Base-by-base conservation (phyloP, 2,888 invertebrate species). In the Xestia sexstrigata region DNA sequence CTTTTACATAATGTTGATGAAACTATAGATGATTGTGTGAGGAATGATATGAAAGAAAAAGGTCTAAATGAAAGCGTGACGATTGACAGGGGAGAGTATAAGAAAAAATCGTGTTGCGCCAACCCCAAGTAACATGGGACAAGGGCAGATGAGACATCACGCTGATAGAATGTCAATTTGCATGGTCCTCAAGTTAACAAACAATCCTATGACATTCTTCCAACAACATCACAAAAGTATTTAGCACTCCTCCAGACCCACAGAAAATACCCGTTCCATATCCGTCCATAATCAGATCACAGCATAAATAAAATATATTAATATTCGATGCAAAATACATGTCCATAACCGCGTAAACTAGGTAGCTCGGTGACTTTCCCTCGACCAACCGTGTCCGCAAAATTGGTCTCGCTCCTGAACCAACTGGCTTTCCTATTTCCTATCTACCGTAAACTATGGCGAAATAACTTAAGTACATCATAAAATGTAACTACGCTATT, bases 401-500 rank as follows among this genome's bases (percentile, higher is more conserved):
- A 90, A 92, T 92, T 91, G 89, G 89, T 86, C 79, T 79, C 89
- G 89, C 91, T 91, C 90, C 90, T 89, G 88, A 81, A 85, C 87
- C 76, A 83, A 90, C 82, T 84, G 87, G 90, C 88, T 92, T 92
- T 91, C 89, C 84, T 86, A 88, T 83, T 15, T n/a, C 74, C 58
- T 39, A 65, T 79, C 74, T 52, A 39, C 66, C 69, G 76, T 86
- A 76, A 84, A 79, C 66, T 78, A 72, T 70, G 78, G 77, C 79
- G 67, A 82, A 86, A 74, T 85, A 78, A 70, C 47, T 69, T 55
- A 75, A 78, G 77, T 81, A 66, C 62, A 30, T 65, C 70, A 52
- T 82, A 76, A 75, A 79, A 76, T 82, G 63, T 82, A 63, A 73
- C 74, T 75, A 17, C n/a, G 35, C 45, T 79, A 63, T 82, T 79